These are phyloP conservation scores for Ips typographus DNA, from an alignment of 1,140 invertebrate species.

Conservation along the genomic window DNA sequence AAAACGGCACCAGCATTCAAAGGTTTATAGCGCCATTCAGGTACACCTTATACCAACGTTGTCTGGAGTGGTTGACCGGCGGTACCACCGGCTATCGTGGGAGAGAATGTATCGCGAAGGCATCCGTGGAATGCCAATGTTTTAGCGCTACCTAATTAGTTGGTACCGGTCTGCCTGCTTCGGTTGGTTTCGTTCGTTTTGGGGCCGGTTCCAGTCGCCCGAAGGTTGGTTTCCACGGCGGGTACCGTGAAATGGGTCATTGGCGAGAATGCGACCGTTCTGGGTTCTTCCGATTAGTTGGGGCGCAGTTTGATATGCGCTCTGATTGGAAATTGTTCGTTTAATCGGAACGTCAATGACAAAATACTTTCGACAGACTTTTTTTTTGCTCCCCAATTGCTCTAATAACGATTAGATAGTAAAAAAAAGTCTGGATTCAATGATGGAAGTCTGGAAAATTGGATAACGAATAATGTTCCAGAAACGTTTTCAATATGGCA, in stretches of 20 bases:
- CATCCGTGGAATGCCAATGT: constrained; percentile 42
- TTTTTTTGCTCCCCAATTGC: too few relatives aligned
- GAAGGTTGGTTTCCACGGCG: constrained; percentile 2
- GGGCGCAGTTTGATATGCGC: too few relatives aligned
- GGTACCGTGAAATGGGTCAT: constrained; percentile 25
- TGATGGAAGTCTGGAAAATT: too few relatives aligned
- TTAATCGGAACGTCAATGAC: too few relatives aligned
- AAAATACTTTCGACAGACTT: too few relatives aligned
- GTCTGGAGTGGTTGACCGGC: constrained; percentile 34
- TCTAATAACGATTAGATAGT: too few relatives aligned
- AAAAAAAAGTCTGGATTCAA: too few relatives aligned
- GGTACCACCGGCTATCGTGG: constrained; percentile 37
- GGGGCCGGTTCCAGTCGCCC: neutral
- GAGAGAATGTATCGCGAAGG: constrained; percentile 38
- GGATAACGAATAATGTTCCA: too few relatives aligned
- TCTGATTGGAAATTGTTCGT: too few relatives aligned
- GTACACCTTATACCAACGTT: constrained; percentile 8
- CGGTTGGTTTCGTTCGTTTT: constrained; percentile 9
- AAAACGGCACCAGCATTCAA: constrained; percentile 14
- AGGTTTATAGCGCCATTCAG: constrained; percentile 34
- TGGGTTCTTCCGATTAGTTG: too few relatives aligned
- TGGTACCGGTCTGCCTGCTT: constrained; percentile 31
- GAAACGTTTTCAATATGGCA: too few relatives aligned
- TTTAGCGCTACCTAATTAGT: constrained; percentile 46
- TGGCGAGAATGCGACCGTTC: neutral